Evolutionary conservation across 2,888 invertebrate genomes (phyloP), one percentile per base, ranked within the genome.

Genomic region (Leuctra nigra): DNA sequence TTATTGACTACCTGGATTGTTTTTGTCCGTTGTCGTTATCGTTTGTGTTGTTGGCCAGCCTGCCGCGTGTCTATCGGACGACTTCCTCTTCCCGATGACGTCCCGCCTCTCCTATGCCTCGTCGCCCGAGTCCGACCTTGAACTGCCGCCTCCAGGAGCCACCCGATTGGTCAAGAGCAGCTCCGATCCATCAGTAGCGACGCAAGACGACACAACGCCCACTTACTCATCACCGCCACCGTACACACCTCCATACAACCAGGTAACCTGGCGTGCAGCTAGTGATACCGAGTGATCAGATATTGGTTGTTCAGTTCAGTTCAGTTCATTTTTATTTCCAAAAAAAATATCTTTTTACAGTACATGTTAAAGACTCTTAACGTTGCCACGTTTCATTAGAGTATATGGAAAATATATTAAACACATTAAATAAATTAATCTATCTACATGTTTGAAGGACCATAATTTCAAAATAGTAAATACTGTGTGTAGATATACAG

Each of bases 81-180:
- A 98, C 82, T 95, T 96, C 84, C 86, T 97, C 71, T 97, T 97
- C 82, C 96, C 96, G 71, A 95, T 96, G 95, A 91, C 91, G 66
- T 90, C 91, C 70, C 87, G 94, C 71, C 80, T 95, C 65, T 95
- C 95, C 70, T 95, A 94, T 75, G 94, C 94, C 64, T 94, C 94
- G 70, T 93, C 93, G 71, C 94, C 94, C 63, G 95, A 96, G 77
- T 93, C 92, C 71, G 96, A 96, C 76, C 79, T 91, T 73, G 95
- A 95, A 71, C 84, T 90, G 69, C 61, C 64, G 29, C 64, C 63
- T 11, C 64, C 66, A 13, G 73, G 83, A 77, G 72, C 73, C 61
- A 73, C 73, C 64, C 69, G 77, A 41, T 69, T 83, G 63, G 77
- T 81, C 39, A 89, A 92, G 72, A 89, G 91, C 41, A 93, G 91